A percentile compares a stretch with the other conserved stretches of the same genome.
phyloP scores from a whole-genome alignment of 2,888 invertebrate genomes.

The Drosophila mettleri region DNA sequence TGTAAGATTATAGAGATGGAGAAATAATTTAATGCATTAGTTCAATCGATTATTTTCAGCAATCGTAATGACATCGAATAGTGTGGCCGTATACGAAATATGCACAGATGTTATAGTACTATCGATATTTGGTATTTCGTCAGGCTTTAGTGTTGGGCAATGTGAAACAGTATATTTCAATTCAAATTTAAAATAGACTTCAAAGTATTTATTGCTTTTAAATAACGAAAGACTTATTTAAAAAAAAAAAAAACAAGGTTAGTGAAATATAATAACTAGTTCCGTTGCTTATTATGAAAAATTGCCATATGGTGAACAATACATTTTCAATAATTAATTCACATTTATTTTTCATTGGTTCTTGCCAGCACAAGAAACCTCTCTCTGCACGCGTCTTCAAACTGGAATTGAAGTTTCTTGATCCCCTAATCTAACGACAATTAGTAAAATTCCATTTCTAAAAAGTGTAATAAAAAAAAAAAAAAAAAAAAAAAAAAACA shows the following conservation, averaged over 20 bases:
- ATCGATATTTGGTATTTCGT: slow-evolving; percentile 10
- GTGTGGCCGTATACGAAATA: slow-evolving; percentile 14
- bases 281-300: too few species aligned
- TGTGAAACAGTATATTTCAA: not conserved
- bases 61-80: not conserved
- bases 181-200: not conserved
- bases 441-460: not conserved
- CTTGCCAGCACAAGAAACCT: not conserved
- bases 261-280: not conserved
- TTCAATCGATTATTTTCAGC: slow-evolving; percentile 12
- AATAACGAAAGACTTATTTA: too few species aligned
- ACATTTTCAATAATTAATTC: not conserved
- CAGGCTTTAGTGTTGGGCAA: slow-evolving; percentile 1
- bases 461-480: slow-evolving; percentile 14
- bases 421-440: not conserved
- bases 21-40: slow-evolving; percentile 1
- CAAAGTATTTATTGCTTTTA: not conserved
- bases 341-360: not conserved
- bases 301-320: not conserved
- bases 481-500: slow-evolving; percentile 7
- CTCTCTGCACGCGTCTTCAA: not conserved
- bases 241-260: not conserved
- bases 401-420: slow-evolving; percentile 10
- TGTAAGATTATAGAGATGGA: slow-evolving; percentile 40
- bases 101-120: not conserved